Evolutionary conservation across 2,113 vertebrate species (phyloP).

Genomic region (Gyps fulvus): DNA sequence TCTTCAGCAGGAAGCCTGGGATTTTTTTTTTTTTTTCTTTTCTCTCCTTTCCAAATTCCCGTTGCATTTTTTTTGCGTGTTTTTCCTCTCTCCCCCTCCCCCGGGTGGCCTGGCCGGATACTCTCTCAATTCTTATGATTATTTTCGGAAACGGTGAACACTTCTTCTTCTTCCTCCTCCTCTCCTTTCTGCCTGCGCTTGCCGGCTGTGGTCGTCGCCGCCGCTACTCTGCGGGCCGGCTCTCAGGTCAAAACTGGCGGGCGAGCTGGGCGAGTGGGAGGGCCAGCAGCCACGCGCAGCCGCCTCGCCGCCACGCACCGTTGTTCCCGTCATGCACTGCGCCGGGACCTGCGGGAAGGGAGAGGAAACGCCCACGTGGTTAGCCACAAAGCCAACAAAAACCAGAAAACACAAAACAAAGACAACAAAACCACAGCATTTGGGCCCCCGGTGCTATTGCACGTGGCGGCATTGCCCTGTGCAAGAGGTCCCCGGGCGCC

Average conservation of each 20-base stretch:
- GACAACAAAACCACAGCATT: accelerated
- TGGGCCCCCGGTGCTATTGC: accelerated
- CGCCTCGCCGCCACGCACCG: slow-evolving; percentile 68
- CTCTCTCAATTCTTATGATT: slow-evolving; percentile 66
- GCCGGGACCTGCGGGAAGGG: slow-evolving; percentile 77
- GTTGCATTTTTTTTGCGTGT: neutral
- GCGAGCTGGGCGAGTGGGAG: slow-evolving; percentile 78
- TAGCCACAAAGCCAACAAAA: neutral
- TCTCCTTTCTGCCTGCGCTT: neutral
- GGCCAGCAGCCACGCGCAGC: slow-evolving; percentile 78
- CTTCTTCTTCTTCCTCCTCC: neutral
- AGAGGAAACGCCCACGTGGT: accelerated
- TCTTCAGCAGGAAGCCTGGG: slow-evolving; percentile 64
- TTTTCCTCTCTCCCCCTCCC: slow-evolving; percentile 59
- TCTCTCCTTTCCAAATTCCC: slow-evolving; percentile 50
- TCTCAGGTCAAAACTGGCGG: slow-evolving; percentile 82
- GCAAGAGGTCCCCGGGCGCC: accelerated
- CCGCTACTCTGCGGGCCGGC: slow-evolving; percentile 31
- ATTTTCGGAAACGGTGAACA: slow-evolving; percentile 56
- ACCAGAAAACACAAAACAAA: accelerated
- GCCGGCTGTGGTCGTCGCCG: slow-evolving; percentile 12
- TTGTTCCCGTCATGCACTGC: slow-evolving; percentile 92
- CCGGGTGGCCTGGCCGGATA: slow-evolving; percentile 65
- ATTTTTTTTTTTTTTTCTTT: neutral
- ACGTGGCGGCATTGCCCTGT: accelerated